A percentile compares a stretch with the other conserved stretches of the same genome.
phyloP scores from a whole-genome alignment of 2,797 vertebrate genomes.

The Perdix hodgsoniae region DNA sequence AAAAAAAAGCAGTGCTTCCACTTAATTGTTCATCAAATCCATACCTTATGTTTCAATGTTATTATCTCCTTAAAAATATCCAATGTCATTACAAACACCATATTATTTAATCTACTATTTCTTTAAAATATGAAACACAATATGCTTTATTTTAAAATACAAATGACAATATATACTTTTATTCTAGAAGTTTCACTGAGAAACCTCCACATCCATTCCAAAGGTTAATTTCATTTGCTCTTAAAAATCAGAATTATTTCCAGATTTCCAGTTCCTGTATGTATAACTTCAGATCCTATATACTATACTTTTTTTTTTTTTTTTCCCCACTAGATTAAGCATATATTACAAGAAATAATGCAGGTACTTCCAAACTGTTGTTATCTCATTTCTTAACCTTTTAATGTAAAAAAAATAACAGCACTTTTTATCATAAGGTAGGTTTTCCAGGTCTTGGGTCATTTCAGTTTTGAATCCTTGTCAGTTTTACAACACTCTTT shows the following conservation, averaged over 20 bases:
- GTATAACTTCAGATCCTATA: not conserved
- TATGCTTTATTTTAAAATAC: not conserved
- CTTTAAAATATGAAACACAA: not conserved
- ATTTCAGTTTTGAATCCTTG: not conserved
- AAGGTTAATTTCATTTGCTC: not conserved
- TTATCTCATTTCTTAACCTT: conserved; percentile 20
- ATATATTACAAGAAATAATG: conserved; percentile 38
- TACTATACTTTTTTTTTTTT: conserved; percentile 35
- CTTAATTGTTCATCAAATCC: not conserved
- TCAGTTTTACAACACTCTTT: not conserved
- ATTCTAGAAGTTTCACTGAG: not conserved
- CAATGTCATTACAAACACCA: not conserved
- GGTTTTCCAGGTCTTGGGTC: not conserved
- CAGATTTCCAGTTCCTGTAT: conserved; percentile 16
- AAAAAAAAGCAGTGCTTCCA: not conserved
- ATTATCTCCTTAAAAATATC: not conserved
- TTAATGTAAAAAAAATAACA: conserved; percentile 7
- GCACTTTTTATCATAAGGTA: not conserved
- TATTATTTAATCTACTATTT: not conserved
- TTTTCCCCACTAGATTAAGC: conserved; percentile 10
- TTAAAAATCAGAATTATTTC: conserved; percentile 37
- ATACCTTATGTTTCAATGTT: not conserved
- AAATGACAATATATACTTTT: not conserved
- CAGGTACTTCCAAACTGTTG: conserved; percentile 16
- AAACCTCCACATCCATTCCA: not conserved